A percentile compares a stretch with the other conserved stretches of the same genome.
Conservation (phyloP, 2,888 invertebrate genomes). For the Sarcophaga rosellei region DNA sequence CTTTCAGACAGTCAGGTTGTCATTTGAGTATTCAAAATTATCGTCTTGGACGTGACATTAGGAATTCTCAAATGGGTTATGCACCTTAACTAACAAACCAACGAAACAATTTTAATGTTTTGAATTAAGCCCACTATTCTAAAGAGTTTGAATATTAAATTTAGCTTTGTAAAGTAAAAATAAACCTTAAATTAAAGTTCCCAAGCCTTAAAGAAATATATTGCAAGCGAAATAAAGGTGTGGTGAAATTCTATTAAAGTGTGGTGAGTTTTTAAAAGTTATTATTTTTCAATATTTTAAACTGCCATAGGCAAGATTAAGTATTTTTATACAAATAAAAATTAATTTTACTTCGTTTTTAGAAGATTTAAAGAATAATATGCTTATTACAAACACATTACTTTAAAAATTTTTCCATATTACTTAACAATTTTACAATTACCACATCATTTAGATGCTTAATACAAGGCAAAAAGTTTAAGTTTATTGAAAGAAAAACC, state of each 20-base stretch:
- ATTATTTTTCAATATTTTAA: neutral
- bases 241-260: neutral
- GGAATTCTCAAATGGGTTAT: no score
- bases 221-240: neutral
- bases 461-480: neutral
- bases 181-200: no score
- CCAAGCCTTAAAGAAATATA: no score
- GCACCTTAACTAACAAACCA: no score
- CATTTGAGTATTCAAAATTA: no score
- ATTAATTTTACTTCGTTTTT: neutral
- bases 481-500: conserved; percentile 2
- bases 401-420: conserved; percentile 31
- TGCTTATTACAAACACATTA: no score
- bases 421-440: conserved; percentile 60
- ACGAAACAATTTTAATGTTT: no score
- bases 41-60: no score
- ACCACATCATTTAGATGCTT: conserved; percentile 33
- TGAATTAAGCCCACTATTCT: no score
- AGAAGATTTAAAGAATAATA: neutral
- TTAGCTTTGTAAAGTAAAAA: no score
- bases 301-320: neutral
- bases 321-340: neutral
- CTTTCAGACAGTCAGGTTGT: no score
- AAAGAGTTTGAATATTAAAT: no score
- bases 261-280: neutral